phyloP scores from a whole-genome alignment of 2,797 vertebrate genomes.

The Brachymystax lenok region DNA sequence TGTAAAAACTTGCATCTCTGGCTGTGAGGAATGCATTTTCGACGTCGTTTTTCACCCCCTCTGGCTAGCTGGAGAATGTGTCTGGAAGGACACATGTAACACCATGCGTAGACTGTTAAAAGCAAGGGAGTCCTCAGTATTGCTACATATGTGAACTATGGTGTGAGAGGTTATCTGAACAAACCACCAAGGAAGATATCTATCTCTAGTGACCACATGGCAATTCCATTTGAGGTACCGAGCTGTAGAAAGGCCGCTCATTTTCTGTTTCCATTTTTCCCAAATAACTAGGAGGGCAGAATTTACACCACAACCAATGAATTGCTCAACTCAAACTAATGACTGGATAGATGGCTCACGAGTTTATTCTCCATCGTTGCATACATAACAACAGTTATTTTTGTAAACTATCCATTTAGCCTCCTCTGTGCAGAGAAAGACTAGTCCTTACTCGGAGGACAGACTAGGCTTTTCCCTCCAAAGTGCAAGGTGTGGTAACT shows the following conservation, averaged over 20 bases:
- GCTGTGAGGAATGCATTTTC: not conserved
- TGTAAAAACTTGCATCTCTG: not conserved
- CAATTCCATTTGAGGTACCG: not conserved
- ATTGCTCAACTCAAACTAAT: not conserved
- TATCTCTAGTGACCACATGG: not conserved
- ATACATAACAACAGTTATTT: not conserved
- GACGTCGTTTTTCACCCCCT: not conserved
- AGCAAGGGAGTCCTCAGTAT: not conserved
- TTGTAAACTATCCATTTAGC: not conserved
- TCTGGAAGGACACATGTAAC: not conserved
- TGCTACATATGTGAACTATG: not conserved
- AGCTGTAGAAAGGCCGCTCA: too few relatives aligned
- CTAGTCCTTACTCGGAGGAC: not conserved
- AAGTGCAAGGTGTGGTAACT: conserved; percentile 40
- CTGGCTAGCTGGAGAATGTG: not conserved
- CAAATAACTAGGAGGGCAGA: not conserved
- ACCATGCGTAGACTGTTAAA: not conserved
- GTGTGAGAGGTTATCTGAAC: not conserved
- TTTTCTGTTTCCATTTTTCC: too few relatives aligned
- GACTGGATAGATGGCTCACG: not conserved
- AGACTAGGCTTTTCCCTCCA: not conserved
- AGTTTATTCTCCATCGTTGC: not conserved
- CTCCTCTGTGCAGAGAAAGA: not conserved
- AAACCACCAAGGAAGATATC: not conserved
- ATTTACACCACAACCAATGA: not conserved